These are phyloP conservation scores for Monochamus alternatus DNA, from an alignment of 2,888 invertebrate species.

Conservation along the genomic window DNA sequence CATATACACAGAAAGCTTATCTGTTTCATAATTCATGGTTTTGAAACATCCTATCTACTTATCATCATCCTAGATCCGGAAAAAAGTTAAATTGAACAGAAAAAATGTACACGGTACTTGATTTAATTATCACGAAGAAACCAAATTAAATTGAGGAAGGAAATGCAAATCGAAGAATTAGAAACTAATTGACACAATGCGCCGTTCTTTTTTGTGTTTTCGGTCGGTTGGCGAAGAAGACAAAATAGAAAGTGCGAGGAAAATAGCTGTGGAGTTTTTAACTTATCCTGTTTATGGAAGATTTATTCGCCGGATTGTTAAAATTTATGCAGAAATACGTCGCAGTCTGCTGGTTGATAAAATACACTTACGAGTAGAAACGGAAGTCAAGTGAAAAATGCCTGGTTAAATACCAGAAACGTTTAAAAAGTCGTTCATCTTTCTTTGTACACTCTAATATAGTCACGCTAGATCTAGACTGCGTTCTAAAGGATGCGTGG, in stretches of 20 bases:
- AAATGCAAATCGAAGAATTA: constrained; percentile 42
- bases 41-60: too few relatives aligned
- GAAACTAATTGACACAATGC: constrained; percentile 39
- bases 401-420: constrained; percentile 18
- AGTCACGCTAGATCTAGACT: too few relatives aligned
- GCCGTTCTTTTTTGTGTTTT: constrained; percentile 36
- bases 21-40: too few relatives aligned
- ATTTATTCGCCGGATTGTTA: constrained; percentile 12
- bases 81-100: background rate
- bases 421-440: constrained; percentile 16
- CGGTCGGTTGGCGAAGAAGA: constrained; percentile 35
- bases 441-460: background rate
- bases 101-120: background rate
- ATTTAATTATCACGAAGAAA: constrained; percentile 9
- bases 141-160: constrained; percentile 34
- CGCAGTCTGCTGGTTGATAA: constrained; percentile 18
- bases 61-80: too few relatives aligned
- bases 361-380: background rate
- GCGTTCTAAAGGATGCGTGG: too few relatives aligned
- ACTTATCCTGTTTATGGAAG: background rate
- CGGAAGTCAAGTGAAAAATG: constrained; percentile 32
- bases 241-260: constrained; percentile 27
- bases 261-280: constrained; percentile 14
- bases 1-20: too few relatives aligned
- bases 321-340: constrained; percentile 34